A percentile compares a stretch with the other conserved stretches of the same genome.
phyloP scores from a whole-genome alignment of 2,888 invertebrate genomes.

The Mythimna lalbum region DNA sequence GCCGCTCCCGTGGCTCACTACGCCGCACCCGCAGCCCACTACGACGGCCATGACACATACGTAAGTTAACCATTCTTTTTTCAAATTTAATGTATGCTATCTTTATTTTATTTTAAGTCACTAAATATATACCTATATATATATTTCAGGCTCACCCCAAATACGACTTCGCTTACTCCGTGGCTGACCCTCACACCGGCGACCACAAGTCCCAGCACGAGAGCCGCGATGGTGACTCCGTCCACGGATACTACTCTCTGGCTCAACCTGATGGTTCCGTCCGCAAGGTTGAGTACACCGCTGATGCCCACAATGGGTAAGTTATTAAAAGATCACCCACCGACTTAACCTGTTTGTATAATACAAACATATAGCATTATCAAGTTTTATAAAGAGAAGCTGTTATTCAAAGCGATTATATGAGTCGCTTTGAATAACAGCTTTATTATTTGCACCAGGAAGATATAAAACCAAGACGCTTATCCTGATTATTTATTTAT shows the following conservation, averaged over 20 bases:
- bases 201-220: constrained; percentile 91
- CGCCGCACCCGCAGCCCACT: constrained; percentile 64
- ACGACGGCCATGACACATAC: constrained; percentile 67
- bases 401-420: too few species aligned
- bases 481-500: too few species aligned
- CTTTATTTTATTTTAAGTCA: background rate
- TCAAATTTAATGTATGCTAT: background rate
- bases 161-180: constrained; percentile 89
- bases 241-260: constrained; percentile 90
- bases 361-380: too few species aligned
- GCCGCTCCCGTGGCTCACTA: constrained; percentile 67
- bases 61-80: constrained; percentile 46
- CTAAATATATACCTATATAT: too few species aligned
- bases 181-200: constrained; percentile 90
- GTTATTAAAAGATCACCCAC: background rate
- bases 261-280: constrained; percentile 88
- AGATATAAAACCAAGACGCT: too few species aligned
- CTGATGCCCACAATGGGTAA: constrained; percentile 76
- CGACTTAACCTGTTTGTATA: too few species aligned
- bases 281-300: constrained; percentile 87
- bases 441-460: too few species aligned
- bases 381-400: too few species aligned
- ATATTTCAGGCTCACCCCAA: constrained; percentile 79
- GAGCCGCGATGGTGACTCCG: constrained; percentile 88
- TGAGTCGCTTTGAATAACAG: too few species aligned